Percentiles rank a stretch among this genome's conserved stretches.
These are phyloP conservation scores for Sturnus vulgaris DNA, from an alignment of 2,113 vertebrate genomes.

Conservation along the genomic window DNA sequence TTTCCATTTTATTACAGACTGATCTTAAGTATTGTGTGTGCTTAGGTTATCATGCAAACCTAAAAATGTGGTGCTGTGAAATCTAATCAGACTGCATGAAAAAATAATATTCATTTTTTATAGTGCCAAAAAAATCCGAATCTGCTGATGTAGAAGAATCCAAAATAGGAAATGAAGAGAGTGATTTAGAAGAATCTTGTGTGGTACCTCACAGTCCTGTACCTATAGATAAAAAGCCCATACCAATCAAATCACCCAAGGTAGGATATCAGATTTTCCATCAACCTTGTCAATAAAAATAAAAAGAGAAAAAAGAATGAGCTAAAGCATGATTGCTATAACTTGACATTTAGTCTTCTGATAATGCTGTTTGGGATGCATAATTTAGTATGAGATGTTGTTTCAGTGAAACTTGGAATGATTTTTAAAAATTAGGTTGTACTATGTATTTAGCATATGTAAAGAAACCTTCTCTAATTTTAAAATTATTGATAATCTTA, in stretches of 20 bases:
- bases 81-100: not conserved
- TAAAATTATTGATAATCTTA: not conserved
- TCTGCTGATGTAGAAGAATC: constrained; percentile 89
- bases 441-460: not conserved
- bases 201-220: constrained; percentile 83
- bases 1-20: not conserved
- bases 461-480: not conserved
- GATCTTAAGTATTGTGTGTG: not conserved
- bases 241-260: constrained; percentile 86
- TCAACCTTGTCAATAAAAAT: not conserved
- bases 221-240: constrained; percentile 83
- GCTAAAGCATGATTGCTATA: not conserved
- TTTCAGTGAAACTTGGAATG: not conserved
- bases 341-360: not conserved
- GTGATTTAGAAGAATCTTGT: constrained; percentile 87
- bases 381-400: not conserved
- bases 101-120: not conserved
- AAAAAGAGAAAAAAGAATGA: not conserved
- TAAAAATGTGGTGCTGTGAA: not conserved
- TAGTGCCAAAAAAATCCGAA: constrained; percentile 91
- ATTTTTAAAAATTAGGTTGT: not conserved
- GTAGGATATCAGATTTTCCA: constrained; percentile 57
- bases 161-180: constrained; percentile 91
- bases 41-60: not conserved
- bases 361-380: not conserved